Conservation (phyloP, 1,140 invertebrate genomes). For the Pantala flavescens region DNA sequence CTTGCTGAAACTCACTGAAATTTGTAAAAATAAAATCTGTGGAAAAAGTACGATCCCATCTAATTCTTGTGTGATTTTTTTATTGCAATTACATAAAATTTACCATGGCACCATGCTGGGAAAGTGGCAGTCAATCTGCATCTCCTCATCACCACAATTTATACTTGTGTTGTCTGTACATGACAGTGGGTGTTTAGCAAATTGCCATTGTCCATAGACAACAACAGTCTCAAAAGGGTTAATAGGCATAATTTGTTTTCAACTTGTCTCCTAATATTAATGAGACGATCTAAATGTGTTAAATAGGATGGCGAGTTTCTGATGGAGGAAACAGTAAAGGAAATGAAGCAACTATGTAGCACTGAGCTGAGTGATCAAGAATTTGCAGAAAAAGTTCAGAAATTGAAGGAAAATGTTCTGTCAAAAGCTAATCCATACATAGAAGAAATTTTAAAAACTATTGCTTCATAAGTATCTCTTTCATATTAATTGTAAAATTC, state of each 20-base stretch:
- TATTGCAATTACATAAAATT: too few species aligned
- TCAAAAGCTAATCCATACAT: neutral
- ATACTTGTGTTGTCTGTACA: too few species aligned
- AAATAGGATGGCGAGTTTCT: neutral
- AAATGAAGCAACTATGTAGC: neutral
- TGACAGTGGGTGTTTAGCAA: too few species aligned
- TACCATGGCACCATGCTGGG: too few species aligned
- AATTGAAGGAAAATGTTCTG: neutral
- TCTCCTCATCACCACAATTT: too few species aligned
- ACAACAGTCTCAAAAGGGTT: neutral
- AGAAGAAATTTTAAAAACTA: neutral
- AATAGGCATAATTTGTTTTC: neutral
- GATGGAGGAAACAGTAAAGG: neutral
- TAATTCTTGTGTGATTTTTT: too few species aligned
- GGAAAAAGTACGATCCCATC: too few species aligned
- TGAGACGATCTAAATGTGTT: neutral
- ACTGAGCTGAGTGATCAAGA: neutral
- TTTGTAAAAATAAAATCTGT: too few species aligned
- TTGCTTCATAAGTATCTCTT: neutral
- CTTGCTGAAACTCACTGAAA: too few species aligned
- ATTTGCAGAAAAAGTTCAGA: neutral
- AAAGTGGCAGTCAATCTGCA: too few species aligned
- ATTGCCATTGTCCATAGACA: too few species aligned
- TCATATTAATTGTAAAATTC: too few species aligned
- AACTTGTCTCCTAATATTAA: neutral